Evolutionary conservation across 2,888 invertebrate genomes (phyloP).

Genomic region (Helobdella robusta): DNA sequence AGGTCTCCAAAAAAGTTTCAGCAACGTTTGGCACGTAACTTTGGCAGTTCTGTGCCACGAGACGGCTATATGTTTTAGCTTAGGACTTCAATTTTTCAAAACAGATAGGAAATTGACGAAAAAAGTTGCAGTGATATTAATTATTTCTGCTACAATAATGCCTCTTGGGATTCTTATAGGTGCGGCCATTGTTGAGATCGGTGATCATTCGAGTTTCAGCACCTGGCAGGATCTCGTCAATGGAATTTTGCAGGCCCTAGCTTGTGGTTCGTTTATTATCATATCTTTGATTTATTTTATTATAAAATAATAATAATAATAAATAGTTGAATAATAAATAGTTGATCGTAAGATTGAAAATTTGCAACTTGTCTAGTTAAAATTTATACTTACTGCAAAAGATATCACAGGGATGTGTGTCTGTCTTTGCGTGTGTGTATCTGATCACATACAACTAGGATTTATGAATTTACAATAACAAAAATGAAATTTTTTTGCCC

Average conservation of each 20-base stretch:
- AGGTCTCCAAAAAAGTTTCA: slow-evolving; percentile 49
- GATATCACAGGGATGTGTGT: too few relatives aligned
- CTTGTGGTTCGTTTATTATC: not conserved
- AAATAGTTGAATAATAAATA: too few relatives aligned
- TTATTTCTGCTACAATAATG: not conserved
- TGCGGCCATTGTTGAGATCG: not conserved
- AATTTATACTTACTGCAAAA: too few relatives aligned
- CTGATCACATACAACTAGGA: not conserved
- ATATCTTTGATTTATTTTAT: too few relatives aligned
- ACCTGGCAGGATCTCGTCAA: slow-evolving; percentile 17
- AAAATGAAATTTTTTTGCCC: too few relatives aligned
- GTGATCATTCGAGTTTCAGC: not conserved
- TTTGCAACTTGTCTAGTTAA: too few relatives aligned
- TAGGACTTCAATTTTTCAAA: slow-evolving; percentile 49
- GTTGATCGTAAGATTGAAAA: too few relatives aligned
- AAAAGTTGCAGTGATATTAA: slow-evolving; percentile 5
- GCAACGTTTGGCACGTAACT: slow-evolving; percentile 41
- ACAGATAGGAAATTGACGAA: slow-evolving; percentile 11
- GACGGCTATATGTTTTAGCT: slow-evolving; percentile 53
- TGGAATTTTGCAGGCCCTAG: slow-evolving; percentile 13
- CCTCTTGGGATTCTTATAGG: slow-evolving; percentile 20
- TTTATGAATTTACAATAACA: not conserved
- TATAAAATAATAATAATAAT: too few relatives aligned
- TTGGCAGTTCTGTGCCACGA: slow-evolving; percentile 55
- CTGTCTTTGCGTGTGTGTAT: not conserved